Evolutionary conservation across 2,888 invertebrate species (phyloP), one percentile per base, ranked within the genome.

Genomic region (Eilema caniola): DNA sequence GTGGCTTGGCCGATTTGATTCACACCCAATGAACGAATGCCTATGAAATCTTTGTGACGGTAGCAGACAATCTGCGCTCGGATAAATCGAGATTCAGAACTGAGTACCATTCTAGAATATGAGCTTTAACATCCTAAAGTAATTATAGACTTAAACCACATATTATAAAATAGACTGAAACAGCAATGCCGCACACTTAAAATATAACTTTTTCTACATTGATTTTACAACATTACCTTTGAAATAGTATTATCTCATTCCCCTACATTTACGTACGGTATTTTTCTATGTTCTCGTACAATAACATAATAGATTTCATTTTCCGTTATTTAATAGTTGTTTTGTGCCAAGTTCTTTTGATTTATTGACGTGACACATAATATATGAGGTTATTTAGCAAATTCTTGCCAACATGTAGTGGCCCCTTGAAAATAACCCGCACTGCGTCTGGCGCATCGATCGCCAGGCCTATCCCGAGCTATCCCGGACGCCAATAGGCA

Each of bases 391-490:
- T 78, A 69, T 71, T 69, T 70, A 57, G 57, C 41, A 69, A 74
- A 79, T 69, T 69, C 69, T 76, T 76, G 57, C 10, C 10, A 56
- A 66, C 12, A 33, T n/a, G 31, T 64, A 61, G 53, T 65, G 61
- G 75, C 73, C 76, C 72, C 72, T 67, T 78, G 72, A 70, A 76
- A 79, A 84, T 83, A 76, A 81, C 76, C 87, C 90, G 91, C 91
- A 91, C 83, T 91, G 91, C 91, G 90, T 83, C 80, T 77, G 66
- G 69, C 76, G 82, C 87, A 90, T 90, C 89, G 90, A 90, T 90
- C 88, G 84, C 69, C 73, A 71, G 76, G 78, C 81, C 85, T 80
- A 84, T 85, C 83, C 85, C 82, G 74, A 73, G 67, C 73, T 63
- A 81, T 83, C 85, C 86, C 80, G 84, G 81, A 79, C 78, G 70